Evolutionary conservation across 2,888 invertebrate species (phyloP).

Genomic region (Pecten maximus): DNA sequence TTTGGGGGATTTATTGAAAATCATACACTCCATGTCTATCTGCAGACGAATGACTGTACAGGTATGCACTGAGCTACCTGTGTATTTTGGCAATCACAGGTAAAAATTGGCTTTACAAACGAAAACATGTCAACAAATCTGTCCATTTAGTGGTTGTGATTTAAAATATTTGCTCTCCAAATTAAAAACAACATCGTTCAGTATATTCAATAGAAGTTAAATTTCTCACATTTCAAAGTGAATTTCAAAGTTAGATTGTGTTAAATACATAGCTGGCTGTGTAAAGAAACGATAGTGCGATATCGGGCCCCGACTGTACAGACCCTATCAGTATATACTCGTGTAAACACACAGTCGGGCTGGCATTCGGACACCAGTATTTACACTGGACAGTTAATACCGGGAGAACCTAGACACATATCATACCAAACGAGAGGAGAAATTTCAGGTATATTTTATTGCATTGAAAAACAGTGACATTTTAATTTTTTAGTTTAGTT

Average conservation of each 20-base stretch:
- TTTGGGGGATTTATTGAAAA: not conserved
- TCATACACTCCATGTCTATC: not conserved
- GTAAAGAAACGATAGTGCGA: not conserved
- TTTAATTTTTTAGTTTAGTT: too few species aligned
- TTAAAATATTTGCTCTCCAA: constrained; percentile 30
- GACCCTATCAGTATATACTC: not conserved
- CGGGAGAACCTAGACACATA: not conserved
- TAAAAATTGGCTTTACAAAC: not conserved
- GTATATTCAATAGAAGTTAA: not conserved
- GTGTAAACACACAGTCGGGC: not conserved
- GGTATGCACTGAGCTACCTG: not conserved
- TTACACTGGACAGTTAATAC: not conserved
- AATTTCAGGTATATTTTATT: not conserved
- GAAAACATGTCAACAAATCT: constrained; percentile 11
- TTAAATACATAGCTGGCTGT: not conserved
- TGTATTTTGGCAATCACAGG: not conserved
- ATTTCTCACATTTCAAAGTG: constrained; percentile 24
- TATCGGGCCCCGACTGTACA: not conserved
- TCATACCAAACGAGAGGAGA: not conserved
- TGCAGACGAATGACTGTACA: not conserved
- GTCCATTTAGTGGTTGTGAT: not conserved
- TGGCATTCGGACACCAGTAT: not conserved
- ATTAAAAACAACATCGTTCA: not conserved
- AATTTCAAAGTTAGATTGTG: constrained; percentile 4
- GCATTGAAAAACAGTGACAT: too few species aligned